phyloP scores from a whole-genome alignment of 2,113 vertebrate genomes.

The Triplophysa siluroides region DNA sequence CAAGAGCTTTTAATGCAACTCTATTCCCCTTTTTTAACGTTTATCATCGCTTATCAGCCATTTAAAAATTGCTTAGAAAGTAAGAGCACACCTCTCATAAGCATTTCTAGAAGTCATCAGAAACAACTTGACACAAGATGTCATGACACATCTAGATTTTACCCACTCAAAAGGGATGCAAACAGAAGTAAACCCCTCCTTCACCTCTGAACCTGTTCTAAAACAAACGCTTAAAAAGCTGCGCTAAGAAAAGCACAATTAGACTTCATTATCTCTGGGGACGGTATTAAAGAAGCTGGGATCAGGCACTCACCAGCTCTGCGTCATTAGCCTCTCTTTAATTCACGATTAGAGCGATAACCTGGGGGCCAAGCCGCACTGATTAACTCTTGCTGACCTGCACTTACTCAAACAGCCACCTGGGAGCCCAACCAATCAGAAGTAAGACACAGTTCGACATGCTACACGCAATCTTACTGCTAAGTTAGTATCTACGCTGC shows the following conservation, averaged over 20 bases:
- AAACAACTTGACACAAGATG: not conserved
- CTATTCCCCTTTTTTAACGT: no score
- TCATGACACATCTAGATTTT: not conserved
- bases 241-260: constrained; percentile 17
- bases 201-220: not conserved
- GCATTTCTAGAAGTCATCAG: not conserved
- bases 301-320: constrained; percentile 52
- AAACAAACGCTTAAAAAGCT: not conserved
- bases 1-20: no score
- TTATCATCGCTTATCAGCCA: no score
- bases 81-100: not conserved
- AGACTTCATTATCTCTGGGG: constrained; percentile 46
- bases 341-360: constrained; percentile 61
- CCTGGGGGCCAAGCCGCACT: constrained; percentile 43
- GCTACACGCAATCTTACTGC: not conserved
- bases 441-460: not conserved
- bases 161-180: not conserved
- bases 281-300: constrained; percentile 58
- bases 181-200: not conserved
- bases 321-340: constrained; percentile 58
- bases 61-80: no score
- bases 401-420: constrained; percentile 44
- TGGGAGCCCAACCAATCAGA: constrained; percentile 40
- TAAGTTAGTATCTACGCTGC: not conserved
- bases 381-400: constrained; percentile 58